Conservation (phyloP, 2,888 invertebrate species). For the Campoplex nolae region DNA sequence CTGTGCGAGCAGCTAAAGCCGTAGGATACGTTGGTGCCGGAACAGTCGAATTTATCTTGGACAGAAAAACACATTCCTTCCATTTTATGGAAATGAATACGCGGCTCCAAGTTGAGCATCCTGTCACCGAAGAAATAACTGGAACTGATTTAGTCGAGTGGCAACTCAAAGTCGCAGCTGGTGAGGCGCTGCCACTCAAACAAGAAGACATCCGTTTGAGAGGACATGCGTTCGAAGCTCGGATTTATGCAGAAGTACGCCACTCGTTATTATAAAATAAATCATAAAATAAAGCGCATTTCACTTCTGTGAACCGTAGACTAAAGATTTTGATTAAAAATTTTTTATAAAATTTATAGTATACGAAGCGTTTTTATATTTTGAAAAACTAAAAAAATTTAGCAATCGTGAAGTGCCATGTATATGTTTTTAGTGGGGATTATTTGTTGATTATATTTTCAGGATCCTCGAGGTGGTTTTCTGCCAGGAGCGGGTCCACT, state of each 20-base stretch:
- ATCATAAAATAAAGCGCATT: not conserved
- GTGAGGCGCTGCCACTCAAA: constrained; percentile 92
- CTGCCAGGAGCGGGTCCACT: constrained; percentile 97
- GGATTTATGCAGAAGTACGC: constrained; percentile 95
- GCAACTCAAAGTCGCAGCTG: constrained; percentile 96
- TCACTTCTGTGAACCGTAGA: not conserved
- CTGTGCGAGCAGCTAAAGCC: constrained; percentile 96
- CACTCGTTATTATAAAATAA: not conserved
- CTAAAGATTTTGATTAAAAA: not conserved
- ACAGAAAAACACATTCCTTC: constrained; percentile 93
- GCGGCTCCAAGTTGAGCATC: constrained; percentile 97
- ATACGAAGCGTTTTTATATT: no score
- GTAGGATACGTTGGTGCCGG: constrained; percentile 99
- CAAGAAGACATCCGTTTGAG: constrained; percentile 92
- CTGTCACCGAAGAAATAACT: constrained; percentile 99
- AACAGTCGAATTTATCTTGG: constrained; percentile 99
- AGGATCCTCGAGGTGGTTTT: constrained; percentile 92
- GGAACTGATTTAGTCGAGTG: constrained; percentile 98
- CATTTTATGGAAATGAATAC: constrained; percentile 99
- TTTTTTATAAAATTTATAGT: not conserved
- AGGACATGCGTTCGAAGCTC: constrained; percentile 98
- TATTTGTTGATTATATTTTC: not conserved
- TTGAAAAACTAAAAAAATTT: no score
- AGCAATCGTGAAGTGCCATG: no score
- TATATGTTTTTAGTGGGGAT: not conserved